phyloP scores from a whole-genome alignment of 2,113 vertebrate species.

The Cephalopterus ornatus region DNA sequence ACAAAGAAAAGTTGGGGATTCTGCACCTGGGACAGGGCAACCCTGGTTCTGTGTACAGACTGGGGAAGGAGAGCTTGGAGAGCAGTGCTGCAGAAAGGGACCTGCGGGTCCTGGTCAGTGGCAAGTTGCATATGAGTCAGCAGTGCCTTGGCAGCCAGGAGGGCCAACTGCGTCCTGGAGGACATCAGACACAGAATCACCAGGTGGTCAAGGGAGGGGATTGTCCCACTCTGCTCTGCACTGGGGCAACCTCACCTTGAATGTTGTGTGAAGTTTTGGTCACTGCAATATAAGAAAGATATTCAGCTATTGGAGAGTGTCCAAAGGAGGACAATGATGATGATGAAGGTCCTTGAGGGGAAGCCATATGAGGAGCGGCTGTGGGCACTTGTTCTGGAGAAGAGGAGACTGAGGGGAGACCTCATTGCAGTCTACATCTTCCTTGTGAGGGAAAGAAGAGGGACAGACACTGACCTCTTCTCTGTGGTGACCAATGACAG shows the following conservation, averaged over 20 bases:
- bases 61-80: background rate
- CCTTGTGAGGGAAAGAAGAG: background rate
- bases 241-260: rapidly evolving
- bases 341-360: background rate
- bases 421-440: rapidly evolving
- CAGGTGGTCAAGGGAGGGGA: rapidly evolving
- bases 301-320: background rate
- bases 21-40: background rate
- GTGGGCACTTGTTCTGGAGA: background rate
- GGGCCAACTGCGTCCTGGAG: rapidly evolving
- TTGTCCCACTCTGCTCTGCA: rapidly evolving
- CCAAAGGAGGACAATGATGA: background rate
- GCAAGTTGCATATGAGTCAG: rapidly evolving
- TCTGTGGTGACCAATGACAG: background rate
- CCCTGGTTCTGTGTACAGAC: rapidly evolving
- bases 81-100: rapidly evolving
- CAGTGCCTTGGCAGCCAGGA: background rate
- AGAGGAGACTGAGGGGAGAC: background rate
- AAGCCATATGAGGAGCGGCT: background rate
- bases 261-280: background rate
- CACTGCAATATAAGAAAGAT: rapidly evolving
- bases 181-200: rapidly evolving
- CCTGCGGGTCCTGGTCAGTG: rapidly evolving
- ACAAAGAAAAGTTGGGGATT: background rate
- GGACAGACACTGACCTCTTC: background rate